Evolutionary conservation across 2,113 vertebrate genomes (phyloP).

Genomic region (Dendrocopos noguchii): DNA sequence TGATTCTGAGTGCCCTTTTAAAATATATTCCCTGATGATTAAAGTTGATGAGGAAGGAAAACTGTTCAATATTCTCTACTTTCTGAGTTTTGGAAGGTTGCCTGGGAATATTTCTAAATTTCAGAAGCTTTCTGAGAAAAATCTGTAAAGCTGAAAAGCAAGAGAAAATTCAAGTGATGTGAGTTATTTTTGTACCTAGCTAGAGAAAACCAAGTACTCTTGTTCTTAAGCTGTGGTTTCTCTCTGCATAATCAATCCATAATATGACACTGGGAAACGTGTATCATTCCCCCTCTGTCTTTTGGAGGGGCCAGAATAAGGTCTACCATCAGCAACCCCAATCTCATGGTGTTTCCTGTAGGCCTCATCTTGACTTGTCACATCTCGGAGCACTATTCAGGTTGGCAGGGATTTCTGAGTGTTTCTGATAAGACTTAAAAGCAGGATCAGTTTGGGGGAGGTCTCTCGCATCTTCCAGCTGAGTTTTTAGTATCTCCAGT

Average conservation of each 20-base stretch:
- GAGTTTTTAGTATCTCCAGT: too few relatives aligned
- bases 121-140: slow-evolving; percentile 24
- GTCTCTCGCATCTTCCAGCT: neutral
- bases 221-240: neutral
- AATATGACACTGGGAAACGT: neutral
- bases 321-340: neutral
- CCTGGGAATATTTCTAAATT: slow-evolving; percentile 36
- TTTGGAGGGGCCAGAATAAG: neutral
- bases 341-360: neutral
- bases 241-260: neutral
- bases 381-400: neutral
- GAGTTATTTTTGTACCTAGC: neutral
- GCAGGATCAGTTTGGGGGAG: neutral
- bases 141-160: neutral
- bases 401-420: neutral
- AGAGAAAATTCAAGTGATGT: neutral
- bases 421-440: neutral
- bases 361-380: neutral
- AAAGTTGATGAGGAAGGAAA: slow-evolving; percentile 24
- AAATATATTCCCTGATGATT: slow-evolving; percentile 15
- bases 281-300: neutral
- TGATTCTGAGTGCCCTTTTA: slow-evolving; percentile 30
- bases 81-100: slow-evolving; percentile 39
- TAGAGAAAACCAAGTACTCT: slow-evolving; percentile 1
- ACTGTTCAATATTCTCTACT: neutral